These are phyloP conservation scores for Brachymystax lenok DNA, from an alignment of 2,797 vertebrate genomes.

Conservation along the genomic window DNA sequence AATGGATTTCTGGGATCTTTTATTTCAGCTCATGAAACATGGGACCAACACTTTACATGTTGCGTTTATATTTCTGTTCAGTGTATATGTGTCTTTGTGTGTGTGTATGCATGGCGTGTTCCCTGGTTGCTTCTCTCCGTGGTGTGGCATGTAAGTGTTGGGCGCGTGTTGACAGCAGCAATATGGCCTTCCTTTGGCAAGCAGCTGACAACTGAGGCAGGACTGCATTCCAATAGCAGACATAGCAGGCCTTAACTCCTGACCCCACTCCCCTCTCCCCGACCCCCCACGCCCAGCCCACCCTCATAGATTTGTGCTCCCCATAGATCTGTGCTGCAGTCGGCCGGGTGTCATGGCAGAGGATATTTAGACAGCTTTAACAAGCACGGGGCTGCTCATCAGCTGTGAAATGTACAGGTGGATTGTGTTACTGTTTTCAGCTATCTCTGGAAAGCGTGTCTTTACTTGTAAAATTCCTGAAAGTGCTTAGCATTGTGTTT, in stretches of 20 bases:
- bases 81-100: slow-evolving; percentile 21
- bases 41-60: slow-evolving; percentile 8
- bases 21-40: too few relatives aligned
- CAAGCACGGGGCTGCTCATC: slow-evolving; percentile 59
- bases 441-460: slow-evolving; percentile 37
- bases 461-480: slow-evolving; percentile 62
- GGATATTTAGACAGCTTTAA: slow-evolving; percentile 72
- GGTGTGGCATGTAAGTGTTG: slow-evolving; percentile 32
- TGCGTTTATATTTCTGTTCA: not conserved
- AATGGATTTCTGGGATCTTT: too few relatives aligned
- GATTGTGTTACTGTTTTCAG: not conserved
- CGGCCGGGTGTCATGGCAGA: slow-evolving; percentile 56
- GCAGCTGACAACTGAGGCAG: slow-evolving; percentile 71
- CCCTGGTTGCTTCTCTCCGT: slow-evolving; percentile 7
- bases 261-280: slow-evolving; percentile 56
- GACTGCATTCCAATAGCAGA: slow-evolving; percentile 61
- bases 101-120: slow-evolving; percentile 33
- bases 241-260: slow-evolving; percentile 64
- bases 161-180: slow-evolving; percentile 66
- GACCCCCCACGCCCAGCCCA: slow-evolving; percentile 34
- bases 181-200: slow-evolving; percentile 58
- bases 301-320: slow-evolving; percentile 59
- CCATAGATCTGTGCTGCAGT: slow-evolving; percentile 66
- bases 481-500: slow-evolving; percentile 54
- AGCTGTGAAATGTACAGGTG: not conserved